A percentile compares a stretch with the other conserved stretches of the same genome.
These are phyloP conservation scores for Eucidaris tribuloides DNA, from an alignment of 35 echinoderm and acorn worm genomes.

Conservation along the genomic window DNA sequence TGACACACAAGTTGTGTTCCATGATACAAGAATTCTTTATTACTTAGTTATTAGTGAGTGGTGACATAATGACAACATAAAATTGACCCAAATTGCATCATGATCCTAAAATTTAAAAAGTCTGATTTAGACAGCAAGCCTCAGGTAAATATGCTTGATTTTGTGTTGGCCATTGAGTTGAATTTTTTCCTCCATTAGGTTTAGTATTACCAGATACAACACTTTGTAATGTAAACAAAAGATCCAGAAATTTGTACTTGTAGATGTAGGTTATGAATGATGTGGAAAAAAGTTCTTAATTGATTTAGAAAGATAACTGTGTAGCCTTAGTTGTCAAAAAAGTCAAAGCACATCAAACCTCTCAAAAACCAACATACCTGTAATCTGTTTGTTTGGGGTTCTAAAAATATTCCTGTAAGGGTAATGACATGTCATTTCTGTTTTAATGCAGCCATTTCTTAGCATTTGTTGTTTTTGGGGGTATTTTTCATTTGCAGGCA, in stretches of 20 bases:
- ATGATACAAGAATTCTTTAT: too few relatives aligned
- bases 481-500: constrained; percentile 42
- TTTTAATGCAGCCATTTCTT: neutral
- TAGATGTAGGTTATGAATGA: too few relatives aligned
- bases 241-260: neutral
- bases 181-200: too few relatives aligned
- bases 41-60: too few relatives aligned
- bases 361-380: neutral
- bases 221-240: neutral
- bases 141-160: too few relatives aligned
- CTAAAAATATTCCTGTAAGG: neutral
- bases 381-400: neutral
- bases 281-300: too few relatives aligned
- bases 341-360: neutral
- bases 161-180: too few relatives aligned
- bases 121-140: too few relatives aligned
- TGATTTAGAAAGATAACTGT: neutral
- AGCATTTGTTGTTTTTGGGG: neutral
- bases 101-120: too few relatives aligned
- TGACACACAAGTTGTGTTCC: too few relatives aligned
- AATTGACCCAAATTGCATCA: too few relatives aligned
- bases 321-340: neutral
- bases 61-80: too few relatives aligned
- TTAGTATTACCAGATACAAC: neutral
- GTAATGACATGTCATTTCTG: neutral